phyloP scores from a whole-genome alignment of 92 coral and sea anemone species.

The Umimayanthus kanabou region DNA sequence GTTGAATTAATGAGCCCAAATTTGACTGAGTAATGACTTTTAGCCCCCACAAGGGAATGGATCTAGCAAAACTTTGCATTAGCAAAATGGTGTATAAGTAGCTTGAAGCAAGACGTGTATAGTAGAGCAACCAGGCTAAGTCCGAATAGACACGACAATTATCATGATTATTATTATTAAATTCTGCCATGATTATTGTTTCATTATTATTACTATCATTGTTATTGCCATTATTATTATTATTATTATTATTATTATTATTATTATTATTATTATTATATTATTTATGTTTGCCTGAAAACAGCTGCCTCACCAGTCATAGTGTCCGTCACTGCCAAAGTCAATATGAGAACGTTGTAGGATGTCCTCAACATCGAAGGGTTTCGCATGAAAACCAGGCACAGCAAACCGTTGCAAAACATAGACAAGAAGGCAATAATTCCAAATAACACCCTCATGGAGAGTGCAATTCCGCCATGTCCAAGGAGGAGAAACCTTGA shows the following conservation, averaged over 20 bases:
- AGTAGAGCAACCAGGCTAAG: too few species aligned
- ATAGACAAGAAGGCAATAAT: slow-evolving; percentile 34
- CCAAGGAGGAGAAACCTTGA: background rate
- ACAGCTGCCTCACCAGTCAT: slow-evolving; percentile 9
- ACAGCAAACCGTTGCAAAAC: slow-evolving; percentile 40
- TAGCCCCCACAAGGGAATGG: too few species aligned
- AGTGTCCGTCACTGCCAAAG: slow-evolving; percentile 32
- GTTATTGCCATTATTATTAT: background rate
- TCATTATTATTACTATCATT: background rate
- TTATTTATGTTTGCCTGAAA: background rate
- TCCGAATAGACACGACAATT: too few species aligned
- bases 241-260: too few species aligned
- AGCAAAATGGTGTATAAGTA: too few species aligned
- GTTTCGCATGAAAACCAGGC: slow-evolving; percentile 32
- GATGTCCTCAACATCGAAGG: slow-evolving; percentile 15
- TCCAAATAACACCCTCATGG: slow-evolving; percentile 37
- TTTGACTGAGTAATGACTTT: too few species aligned
- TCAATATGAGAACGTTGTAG: slow-evolving; percentile 19
- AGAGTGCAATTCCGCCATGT: slow-evolving; percentile 11
- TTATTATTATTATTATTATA: background rate
- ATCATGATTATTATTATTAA: too few species aligned
- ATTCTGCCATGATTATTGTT: too few species aligned
- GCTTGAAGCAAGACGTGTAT: too few species aligned
- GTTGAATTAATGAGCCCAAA: too few species aligned
- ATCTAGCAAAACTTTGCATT: too few species aligned